Evolutionary conservation across 1,140 invertebrate genomes (phyloP).

Genomic region (Philaenus spumarius): DNA sequence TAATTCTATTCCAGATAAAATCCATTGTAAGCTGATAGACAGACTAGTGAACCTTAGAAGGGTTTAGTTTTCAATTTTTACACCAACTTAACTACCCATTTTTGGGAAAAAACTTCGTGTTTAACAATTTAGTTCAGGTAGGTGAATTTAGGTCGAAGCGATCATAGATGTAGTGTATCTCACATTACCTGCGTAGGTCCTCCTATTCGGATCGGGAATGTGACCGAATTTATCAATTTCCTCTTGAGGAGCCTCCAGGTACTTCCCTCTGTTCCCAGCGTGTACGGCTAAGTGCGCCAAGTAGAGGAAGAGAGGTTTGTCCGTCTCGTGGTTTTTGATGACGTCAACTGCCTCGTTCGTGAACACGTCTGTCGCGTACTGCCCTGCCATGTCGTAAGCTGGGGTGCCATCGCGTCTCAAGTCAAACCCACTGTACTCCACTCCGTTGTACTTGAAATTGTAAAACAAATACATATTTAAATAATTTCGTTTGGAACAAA

Average conservation of each 20-base stretch:
- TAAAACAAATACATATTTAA: too few species aligned
- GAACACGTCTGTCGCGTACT: conserved; percentile 63
- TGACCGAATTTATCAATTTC: conserved; percentile 53
- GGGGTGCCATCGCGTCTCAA: conserved; percentile 47
- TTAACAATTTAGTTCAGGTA: too few species aligned
- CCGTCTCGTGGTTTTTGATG: conserved; percentile 50
- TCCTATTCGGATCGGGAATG: conserved; percentile 54
- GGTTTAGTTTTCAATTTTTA: too few species aligned
- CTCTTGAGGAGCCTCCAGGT: conserved; percentile 53
- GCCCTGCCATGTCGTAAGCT: conserved; percentile 51
- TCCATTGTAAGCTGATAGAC: too few species aligned
- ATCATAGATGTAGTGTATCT: too few species aligned
- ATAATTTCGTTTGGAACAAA: too few species aligned
- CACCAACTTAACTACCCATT: too few species aligned
- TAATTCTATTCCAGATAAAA: too few species aligned
- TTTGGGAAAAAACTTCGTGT: too few species aligned
- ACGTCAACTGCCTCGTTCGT: conserved; percentile 52
- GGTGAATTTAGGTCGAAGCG: too few species aligned
- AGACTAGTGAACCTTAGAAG: too few species aligned
- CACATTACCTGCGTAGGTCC: conserved; percentile 56
- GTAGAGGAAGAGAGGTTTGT: conserved; percentile 56
- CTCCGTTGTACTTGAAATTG: conserved; percentile 26
- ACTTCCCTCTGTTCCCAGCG: conserved; percentile 50
- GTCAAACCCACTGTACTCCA: conserved; percentile 47
- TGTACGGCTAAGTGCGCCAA: conserved; percentile 61